These are phyloP conservation scores for Calyptomena viridis DNA, from an alignment of 2,113 vertebrate genomes.

Conservation along the genomic window DNA sequence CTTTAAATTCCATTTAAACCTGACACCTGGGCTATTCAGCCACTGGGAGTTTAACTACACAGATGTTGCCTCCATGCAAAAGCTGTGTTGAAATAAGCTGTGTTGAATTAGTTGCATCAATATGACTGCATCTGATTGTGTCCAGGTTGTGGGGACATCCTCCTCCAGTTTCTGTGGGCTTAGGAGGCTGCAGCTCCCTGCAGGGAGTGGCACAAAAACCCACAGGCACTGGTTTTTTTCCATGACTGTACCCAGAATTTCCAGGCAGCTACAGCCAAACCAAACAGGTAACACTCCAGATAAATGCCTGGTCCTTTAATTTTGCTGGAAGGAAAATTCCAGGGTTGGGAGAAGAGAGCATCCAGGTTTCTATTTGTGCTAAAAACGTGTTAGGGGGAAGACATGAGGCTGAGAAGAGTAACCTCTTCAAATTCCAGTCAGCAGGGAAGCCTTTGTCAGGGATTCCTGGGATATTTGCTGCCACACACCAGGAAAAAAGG, in stretches of 20 bases:
- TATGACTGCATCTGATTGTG: background rate
- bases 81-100: background rate
- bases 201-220: background rate
- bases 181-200: background rate
- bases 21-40: background rate
- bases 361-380: background rate
- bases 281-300: background rate
- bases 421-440: background rate
- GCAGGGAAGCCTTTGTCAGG: background rate
- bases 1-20: background rate
- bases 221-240: background rate
- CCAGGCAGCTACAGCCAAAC: background rate
- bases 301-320: background rate
- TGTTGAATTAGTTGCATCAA: background rate
- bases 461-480: background rate
- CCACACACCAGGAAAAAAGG: background rate
- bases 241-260: background rate
- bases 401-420: background rate
- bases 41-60: rapidly evolving
- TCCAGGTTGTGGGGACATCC: background rate
- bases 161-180: background rate
- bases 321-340: background rate
- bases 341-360: background rate
- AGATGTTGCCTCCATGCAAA: background rate
- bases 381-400: background rate